Evolutionary conservation across 2,113 vertebrate species (phyloP).

Genomic region (Cynopterus brachyotis): DNA sequence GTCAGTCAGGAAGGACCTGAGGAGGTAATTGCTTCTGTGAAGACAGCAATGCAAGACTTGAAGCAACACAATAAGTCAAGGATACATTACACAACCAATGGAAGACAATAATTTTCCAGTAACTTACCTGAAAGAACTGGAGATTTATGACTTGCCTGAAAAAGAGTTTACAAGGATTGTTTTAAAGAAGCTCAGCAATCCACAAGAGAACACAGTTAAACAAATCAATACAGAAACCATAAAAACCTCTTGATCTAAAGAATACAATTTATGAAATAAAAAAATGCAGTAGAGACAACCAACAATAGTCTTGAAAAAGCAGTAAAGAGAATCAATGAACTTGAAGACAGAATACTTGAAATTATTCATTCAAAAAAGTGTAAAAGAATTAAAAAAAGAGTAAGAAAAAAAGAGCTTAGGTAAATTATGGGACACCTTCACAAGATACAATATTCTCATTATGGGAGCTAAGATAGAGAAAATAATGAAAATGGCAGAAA

Average conservation of each 20-base stretch:
- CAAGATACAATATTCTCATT: neutral
- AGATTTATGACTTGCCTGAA: neutral
- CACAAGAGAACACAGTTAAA: neutral
- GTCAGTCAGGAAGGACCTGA: neutral
- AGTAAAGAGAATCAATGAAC: neutral
- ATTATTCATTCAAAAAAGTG: neutral
- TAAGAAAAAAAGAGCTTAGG: neutral
- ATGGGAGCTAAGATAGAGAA: neutral
- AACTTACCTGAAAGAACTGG: neutral
- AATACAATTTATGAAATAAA: neutral
- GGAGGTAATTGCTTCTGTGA: neutral
- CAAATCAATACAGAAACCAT: neutral
- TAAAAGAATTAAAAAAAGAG: neutral
- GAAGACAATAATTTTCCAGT: neutral
- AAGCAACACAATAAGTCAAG: neutral
- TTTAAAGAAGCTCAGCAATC: neutral
- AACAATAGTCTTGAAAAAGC: neutral
- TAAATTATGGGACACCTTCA: neutral
- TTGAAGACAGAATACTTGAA: neutral
- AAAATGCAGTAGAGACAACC: neutral
- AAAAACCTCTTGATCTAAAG: neutral
- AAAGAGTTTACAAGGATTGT: neutral
- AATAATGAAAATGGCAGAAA: neutral
- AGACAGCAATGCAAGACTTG: neutral
- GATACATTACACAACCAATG: neutral